phyloP scores from a whole-genome alignment of 2,113 vertebrate genomes.

The Coptodon rendalli region DNA sequence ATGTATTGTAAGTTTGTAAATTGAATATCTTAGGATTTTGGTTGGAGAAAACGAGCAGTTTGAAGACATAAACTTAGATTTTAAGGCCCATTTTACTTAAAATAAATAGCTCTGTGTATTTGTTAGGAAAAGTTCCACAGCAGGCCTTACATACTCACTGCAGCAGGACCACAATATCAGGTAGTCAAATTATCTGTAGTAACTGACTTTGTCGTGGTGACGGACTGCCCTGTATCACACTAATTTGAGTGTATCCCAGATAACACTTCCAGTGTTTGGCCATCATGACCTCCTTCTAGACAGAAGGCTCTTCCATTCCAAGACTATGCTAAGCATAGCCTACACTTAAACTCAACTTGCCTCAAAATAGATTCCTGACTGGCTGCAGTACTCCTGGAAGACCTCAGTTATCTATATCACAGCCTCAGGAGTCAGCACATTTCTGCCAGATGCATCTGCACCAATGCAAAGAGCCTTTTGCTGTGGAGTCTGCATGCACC shows the following conservation, averaged over 20 bases:
- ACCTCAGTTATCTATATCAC: conserved; percentile 50
- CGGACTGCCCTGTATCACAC: background rate
- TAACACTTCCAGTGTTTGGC: conserved; percentile 1
- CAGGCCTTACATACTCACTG: background rate
- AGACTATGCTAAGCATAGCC: conserved; percentile 40
- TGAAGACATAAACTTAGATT: background rate
- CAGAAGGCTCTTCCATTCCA: background rate
- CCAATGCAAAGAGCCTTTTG: background rate
- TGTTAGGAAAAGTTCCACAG: background rate
- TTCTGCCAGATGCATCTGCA: conserved; percentile 38
- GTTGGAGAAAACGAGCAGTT: background rate
- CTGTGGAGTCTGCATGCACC: background rate
- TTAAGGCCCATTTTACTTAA: background rate
- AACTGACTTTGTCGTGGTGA: background rate
- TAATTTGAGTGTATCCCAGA: background rate
- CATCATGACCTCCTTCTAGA: conserved; percentile 8
- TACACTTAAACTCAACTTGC: conserved; percentile 33
- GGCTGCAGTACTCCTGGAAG: conserved; percentile 27
- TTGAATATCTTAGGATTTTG: background rate
- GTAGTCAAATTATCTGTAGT: background rate
- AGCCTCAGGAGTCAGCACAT: conserved; percentile 46
- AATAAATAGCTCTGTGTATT: background rate
- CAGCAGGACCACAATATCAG: background rate
- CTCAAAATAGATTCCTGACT: conserved; percentile 48
- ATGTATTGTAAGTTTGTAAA: background rate